phyloP scores from a whole-genome alignment of 2,113 vertebrate genomes.

The Coracopsis vasa region DNA sequence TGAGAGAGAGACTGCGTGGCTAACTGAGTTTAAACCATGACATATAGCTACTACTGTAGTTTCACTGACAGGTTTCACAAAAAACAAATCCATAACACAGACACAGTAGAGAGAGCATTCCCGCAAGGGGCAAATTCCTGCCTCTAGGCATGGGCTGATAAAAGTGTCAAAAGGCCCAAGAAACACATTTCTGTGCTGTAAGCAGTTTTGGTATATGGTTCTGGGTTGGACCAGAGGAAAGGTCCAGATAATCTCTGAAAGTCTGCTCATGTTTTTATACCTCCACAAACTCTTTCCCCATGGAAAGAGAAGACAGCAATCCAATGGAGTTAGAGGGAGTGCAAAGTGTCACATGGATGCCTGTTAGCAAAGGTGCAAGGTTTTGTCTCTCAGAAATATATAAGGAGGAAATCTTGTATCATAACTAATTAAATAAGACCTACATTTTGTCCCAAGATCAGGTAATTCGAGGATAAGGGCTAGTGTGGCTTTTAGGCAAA shows the following conservation, averaged over 20 bases:
- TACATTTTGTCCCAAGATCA: neutral
- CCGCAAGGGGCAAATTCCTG: neutral
- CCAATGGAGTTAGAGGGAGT: neutral
- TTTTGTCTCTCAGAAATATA: neutral
- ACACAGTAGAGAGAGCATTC: neutral
- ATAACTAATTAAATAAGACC: neutral
- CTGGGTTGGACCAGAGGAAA: neutral
- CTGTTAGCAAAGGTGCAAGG: neutral
- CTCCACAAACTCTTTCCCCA: neutral
- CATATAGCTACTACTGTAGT: no score
- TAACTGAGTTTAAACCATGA: no score
- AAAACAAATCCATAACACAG: neutral
- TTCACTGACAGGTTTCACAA: neutral
- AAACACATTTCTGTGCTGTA: neutral
- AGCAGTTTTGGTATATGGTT: neutral
- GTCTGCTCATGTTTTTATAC: neutral
- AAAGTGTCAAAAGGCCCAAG: neutral
- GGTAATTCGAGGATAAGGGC: neutral
- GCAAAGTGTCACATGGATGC: neutral
- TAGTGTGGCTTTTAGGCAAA: neutral
- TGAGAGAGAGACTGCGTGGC: no score
- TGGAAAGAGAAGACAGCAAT: neutral
- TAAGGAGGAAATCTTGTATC: neutral
- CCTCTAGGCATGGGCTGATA: neutral
- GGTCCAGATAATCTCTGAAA: neutral